Conservation (phyloP, 37 sponge, comb jelly and placozoan species). For the Halichondria panicea region DNA sequence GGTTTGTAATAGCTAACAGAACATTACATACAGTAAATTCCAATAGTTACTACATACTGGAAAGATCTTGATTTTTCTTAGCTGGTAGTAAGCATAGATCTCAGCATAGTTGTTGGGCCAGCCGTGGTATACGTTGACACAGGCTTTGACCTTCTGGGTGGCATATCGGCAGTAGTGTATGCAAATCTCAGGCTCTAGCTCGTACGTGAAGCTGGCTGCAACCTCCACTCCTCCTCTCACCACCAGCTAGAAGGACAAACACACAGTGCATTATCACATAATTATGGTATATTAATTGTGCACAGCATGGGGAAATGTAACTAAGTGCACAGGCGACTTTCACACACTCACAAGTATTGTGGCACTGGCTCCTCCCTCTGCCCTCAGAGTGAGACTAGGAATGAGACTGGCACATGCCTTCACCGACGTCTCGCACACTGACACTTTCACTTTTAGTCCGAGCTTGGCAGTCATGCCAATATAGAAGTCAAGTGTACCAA, state of each 20-base stretch:
- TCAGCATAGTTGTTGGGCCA: constrained; percentile 12
- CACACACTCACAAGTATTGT: constrained; percentile 4
- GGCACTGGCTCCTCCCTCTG: background rate
- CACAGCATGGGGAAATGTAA: too few species aligned
- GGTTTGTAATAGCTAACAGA: too few species aligned
- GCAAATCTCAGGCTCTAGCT: constrained; percentile 8
- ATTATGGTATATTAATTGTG: too few species aligned
- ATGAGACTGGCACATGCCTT: constrained; percentile 2
- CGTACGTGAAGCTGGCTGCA: background rate
- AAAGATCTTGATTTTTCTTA: background rate
- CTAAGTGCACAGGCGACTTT: too few species aligned
- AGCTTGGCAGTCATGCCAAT: background rate
- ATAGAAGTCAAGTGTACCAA: background rate
- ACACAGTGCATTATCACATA: too few species aligned
- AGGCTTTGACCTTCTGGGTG: background rate
- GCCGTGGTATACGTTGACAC: background rate
- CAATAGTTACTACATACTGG: too few species aligned
- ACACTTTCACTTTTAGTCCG: background rate
- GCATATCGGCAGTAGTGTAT: background rate
- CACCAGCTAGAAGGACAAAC: too few species aligned
- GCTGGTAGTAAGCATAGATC: constrained; percentile 1
- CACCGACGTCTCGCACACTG: background rate
- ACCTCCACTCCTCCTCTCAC: constrained; percentile 18
- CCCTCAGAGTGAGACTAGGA: background rate
- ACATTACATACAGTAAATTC: too few species aligned